Evolutionary conservation across 2,797 vertebrate species (phyloP).

Genomic region (Rhabdophis nuchalis): DNA sequence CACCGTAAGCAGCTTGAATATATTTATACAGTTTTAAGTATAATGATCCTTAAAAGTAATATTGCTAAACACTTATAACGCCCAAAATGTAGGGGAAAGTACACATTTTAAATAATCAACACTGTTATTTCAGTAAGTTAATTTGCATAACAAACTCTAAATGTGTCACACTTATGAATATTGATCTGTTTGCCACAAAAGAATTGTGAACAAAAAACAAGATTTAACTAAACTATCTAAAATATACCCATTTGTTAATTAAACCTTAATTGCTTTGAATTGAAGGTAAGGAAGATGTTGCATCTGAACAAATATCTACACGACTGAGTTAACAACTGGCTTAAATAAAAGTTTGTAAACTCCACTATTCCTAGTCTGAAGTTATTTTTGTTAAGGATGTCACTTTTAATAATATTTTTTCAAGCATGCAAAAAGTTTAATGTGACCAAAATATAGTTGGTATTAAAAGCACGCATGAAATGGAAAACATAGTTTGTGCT

Average conservation of each 20-base stretch:
- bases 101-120: background rate
- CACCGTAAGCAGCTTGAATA: slow-evolving; percentile 22
- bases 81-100: background rate
- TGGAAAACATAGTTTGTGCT: background rate
- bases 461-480: background rate
- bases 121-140: background rate
- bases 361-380: slow-evolving; percentile 28
- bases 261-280: background rate
- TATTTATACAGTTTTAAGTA: slow-evolving; percentile 1
- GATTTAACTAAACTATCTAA: background rate
- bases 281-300: slow-evolving; percentile 17
- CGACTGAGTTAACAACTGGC: slow-evolving; percentile 20
- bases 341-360: background rate
- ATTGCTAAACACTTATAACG: background rate
- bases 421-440: background rate
- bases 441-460: background rate
- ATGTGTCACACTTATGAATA: slow-evolving; percentile 17
- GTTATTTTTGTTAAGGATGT: slow-evolving; percentile 31
- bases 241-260: background rate
- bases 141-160: slow-evolving; percentile 10
- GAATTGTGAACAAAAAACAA: slow-evolving; percentile 27
- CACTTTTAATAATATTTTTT: slow-evolving; percentile 26
- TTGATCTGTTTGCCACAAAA: background rate
- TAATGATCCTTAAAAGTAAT: background rate
- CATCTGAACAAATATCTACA: slow-evolving; percentile 23